Evolutionary conservation across 2,888 invertebrate species (phyloP), one percentile per base, ranked within the genome.

Genomic region (Minunthozetes semirufus): DNA sequence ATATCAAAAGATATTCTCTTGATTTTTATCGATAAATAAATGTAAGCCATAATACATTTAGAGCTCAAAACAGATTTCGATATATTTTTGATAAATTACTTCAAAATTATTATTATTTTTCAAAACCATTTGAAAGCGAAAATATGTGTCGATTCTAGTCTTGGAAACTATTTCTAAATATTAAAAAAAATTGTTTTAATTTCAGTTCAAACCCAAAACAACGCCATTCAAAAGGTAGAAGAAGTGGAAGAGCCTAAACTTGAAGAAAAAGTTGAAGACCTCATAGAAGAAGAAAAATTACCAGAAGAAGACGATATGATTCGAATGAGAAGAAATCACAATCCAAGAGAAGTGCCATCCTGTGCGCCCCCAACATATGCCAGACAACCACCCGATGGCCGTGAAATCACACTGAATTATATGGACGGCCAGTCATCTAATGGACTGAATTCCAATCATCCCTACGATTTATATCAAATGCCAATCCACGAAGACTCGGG

Each of bases 321-420:
- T 46, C 19, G 68, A 8, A 13, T 68, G 11, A 19, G 42, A 22
- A 68, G n/a, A 22, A 6, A 19, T 13, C 68, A 33, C 4, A 11
- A 33, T n/a, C 9, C 19, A 22, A 42, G 13, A 19, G 68, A 63
- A 19, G 19, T 63, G 5, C 33, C 63, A 19, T 33, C 70, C 22
- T 73, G 48, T 77, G 66, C 78, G 66, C 83, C 83, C 61, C 83
- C 83, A 46, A 80, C 82, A 72, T 82, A 88, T 81, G 89, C 89
- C 72, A 86, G 91, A 80, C 88, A 90, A 82, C 91, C 91, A 78
- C 91, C 91, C 61, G 91, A 91, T 83, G 91, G 91, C 80, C 90
- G 90, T 83, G 91, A 91, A 48, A 73, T 73, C 19, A 73, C 61
- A 42, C 11, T 48, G 42, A 72, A 71, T 42, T 68, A 59, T 33